Evolutionary conservation across 2,888 invertebrate genomes (phyloP), one percentile per base, ranked within the genome.

Genomic region (Arctia plantaginis): DNA sequence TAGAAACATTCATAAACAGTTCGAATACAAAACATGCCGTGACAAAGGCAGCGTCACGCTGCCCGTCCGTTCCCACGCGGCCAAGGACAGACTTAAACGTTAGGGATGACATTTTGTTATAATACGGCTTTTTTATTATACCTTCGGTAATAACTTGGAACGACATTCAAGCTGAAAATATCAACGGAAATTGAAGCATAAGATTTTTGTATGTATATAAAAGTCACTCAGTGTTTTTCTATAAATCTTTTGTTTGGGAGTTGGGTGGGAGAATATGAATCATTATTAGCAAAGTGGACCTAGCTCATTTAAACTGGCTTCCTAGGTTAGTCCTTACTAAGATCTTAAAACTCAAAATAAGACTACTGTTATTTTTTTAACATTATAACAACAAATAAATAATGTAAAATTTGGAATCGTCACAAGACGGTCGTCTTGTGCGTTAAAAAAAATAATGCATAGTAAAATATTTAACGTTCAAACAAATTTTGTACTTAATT

Each of bases 1-100:
- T 44, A 35, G 39, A 74, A 33, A 66, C 33, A 35, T 20, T 13
- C 20, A 33, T 71, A 66, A 51, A 51, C 35, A 41, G 41, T 59
- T 41, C 20, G 39, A 62, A 62, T 39, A 47, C 35, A 47, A 55
- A 51, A 74, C 64, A 35, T 18, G 35, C 44, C 35, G 27, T 59
- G 72, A 78, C 80, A 83, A 78, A 78, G 76, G 73, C 65, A 67
- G 55, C 77, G 51, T 20, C 77, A 80, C 71, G 76, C 73, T n/a
- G 47, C 47, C 51, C 66, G 67, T 66, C 69, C 77, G 69, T 79
- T 84, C 84, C 82, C 84, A 82, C 77, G 82, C 62, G 74, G 76
- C 35, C 75, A 77, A 84, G 84, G 84, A 75, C 80, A 66, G 10
- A 33, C 18, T 39, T 30, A 27, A 27, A n/a, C 35, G 23, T 69